phyloP scores from a whole-genome alignment of 1,140 invertebrate genomes.

The Antheraea pernyi region DNA sequence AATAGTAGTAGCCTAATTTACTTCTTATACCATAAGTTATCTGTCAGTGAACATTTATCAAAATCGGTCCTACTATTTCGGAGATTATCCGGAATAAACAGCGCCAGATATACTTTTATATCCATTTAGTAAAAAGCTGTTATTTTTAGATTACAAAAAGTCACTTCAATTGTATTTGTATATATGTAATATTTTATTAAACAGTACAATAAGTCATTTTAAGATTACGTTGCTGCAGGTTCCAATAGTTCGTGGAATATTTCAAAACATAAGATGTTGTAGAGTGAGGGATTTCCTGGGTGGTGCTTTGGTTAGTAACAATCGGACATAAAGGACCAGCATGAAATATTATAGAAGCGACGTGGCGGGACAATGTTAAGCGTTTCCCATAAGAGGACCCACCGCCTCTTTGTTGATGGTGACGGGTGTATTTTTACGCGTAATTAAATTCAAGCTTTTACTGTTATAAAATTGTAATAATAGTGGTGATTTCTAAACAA shows the following conservation, averaged over 20 bases:
- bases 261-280: neutral
- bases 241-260: neutral
- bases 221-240: neutral
- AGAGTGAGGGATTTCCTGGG: neutral
- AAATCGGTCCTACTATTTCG: too few species aligned
- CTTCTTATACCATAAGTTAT: too few species aligned
- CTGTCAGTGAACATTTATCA: too few species aligned
- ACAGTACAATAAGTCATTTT: neutral
- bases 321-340: neutral
- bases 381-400: neutral
- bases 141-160: too few species aligned
- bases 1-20: too few species aligned
- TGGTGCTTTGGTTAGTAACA: conserved; percentile 1
- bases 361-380: neutral
- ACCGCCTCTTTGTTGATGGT: neutral
- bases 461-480: neutral
- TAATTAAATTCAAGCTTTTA: neutral
- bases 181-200: neutral
- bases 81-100: too few species aligned
- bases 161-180: too few species aligned
- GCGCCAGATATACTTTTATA: too few species aligned
- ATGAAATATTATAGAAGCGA: conserved; percentile 1
- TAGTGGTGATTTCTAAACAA: neutral
- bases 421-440: neutral
- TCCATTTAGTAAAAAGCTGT: too few species aligned